Evolutionary conservation across 2,888 invertebrate genomes (phyloP), one percentile per base, ranked within the genome.

Genomic region (Caenorhabditis zanzibari): DNA sequence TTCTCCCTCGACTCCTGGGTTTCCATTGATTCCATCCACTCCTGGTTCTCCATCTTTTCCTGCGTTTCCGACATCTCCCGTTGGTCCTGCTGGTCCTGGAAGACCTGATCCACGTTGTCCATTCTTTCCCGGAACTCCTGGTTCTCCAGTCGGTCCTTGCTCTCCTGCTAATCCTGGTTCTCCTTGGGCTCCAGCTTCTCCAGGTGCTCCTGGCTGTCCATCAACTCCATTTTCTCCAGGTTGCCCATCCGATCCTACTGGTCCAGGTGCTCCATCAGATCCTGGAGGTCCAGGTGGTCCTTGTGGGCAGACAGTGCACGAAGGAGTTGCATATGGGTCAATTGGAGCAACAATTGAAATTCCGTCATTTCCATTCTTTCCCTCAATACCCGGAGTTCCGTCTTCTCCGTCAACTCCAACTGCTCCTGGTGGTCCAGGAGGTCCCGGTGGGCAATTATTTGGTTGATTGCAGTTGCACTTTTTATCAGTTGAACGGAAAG

Each of bases 291-390:
- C 77, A 12, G 61, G 47, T n/a, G 77, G 59, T 47, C 72, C 79
- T n/a, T 49, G 14, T 49, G 71, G 64, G 22, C 71, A 79, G 10
- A 64, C 71, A n/a, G 49, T 38, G n/a, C 79, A 72, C 0, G 79
- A 47, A 9, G 56, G 49, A n/a, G 72, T 35, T 0, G 72, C 28
- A 26, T 79, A 79, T 0, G 64, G 63, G 35, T 72, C 79, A 16
- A 32, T 32, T 71, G 56, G 28, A 7, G 71, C 54, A 16, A 47
- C 10, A 5, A 72, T 56, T 10, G 64, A 56, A 28, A 41, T 47
- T 56, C 79, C 79, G 16, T 72, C 41, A 26, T 72, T 79, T 58
- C 72, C 77, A 61, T 61, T 77, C 32, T 63, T 69, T 38, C 77
- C 77, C 58, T 56, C 58, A 2, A 79, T 2, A 38, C 79, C 72